A percentile compares a stretch with the other conserved stretches of the same genome.
Evolutionary conservation across 2,113 vertebrate species (phyloP).

Genomic region (Syrrhaptes paradoxus): DNA sequence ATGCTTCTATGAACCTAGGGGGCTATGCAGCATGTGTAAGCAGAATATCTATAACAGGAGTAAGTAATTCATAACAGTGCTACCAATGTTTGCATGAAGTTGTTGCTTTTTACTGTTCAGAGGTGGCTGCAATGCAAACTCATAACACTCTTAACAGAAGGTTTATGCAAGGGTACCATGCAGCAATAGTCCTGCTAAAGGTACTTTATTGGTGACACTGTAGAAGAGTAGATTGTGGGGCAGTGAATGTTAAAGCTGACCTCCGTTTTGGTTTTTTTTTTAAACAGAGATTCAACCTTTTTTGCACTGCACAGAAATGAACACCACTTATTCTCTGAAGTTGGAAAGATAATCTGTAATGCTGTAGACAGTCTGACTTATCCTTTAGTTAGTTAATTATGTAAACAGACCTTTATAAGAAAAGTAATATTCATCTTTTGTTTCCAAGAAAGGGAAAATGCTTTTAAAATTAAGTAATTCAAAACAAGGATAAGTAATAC

Average conservation of each 20-base stretch:
- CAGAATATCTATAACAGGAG: neutral
- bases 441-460: neutral
- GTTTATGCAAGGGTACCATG: neutral
- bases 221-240: neutral
- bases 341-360: neutral
- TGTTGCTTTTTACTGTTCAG: neutral
- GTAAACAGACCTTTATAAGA: neutral
- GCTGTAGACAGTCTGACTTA: neutral
- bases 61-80: neutral
- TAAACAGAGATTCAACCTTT: neutral
- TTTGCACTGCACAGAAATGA: neutral
- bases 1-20: constrained; percentile 77
- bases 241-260: neutral
- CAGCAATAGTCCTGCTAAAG: neutral
- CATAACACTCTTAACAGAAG: neutral
- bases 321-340: neutral
- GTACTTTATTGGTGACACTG: neutral
- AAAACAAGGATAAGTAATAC: neutral
- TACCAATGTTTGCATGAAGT: neutral
- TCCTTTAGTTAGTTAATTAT: neutral
- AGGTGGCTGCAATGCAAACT: neutral
- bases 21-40: constrained; percentile 80
- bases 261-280: neutral
- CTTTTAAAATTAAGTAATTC: neutral
- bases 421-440: neutral